phyloP scores from a whole-genome alignment of 2,113 vertebrate species.

The Rhodinocichla rosea region DNA sequence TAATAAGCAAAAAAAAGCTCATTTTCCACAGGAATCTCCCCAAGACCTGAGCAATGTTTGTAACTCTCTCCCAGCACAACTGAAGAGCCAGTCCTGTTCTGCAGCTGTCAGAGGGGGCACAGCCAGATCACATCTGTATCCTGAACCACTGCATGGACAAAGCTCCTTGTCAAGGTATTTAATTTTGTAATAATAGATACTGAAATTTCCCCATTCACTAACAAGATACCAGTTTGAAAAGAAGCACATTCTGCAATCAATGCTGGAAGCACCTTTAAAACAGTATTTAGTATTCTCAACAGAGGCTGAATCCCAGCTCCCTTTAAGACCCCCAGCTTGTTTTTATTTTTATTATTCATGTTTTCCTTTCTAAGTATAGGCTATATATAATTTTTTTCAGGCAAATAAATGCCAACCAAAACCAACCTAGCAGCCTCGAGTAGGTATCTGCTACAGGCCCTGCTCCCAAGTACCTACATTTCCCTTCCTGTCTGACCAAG shows the following conservation, averaged over 20 bases:
- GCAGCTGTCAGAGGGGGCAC: constrained; percentile 1
- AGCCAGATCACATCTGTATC: background rate
- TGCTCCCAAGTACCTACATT: background rate
- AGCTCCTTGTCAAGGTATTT: background rate
- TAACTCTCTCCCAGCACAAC: background rate
- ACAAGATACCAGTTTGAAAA: background rate
- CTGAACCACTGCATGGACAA: background rate
- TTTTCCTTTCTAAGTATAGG: background rate
- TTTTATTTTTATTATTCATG: background rate
- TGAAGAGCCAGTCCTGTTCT: background rate
- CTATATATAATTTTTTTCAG: background rate
- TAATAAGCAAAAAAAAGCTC: background rate
- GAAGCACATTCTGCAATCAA: background rate
- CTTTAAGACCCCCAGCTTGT: background rate
- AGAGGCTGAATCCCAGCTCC: background rate
- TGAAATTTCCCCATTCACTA: background rate
- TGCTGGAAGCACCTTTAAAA: background rate
- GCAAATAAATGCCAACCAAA: background rate
- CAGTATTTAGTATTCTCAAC: background rate
- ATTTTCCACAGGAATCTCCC: background rate
- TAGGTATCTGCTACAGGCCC: background rate
- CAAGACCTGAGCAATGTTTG: background rate
- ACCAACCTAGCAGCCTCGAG: background rate
- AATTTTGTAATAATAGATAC: background rate
- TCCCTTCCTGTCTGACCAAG: background rate